phyloP scores from a whole-genome alignment of 2,113 vertebrate species.

The Macquaria australasica region DNA sequence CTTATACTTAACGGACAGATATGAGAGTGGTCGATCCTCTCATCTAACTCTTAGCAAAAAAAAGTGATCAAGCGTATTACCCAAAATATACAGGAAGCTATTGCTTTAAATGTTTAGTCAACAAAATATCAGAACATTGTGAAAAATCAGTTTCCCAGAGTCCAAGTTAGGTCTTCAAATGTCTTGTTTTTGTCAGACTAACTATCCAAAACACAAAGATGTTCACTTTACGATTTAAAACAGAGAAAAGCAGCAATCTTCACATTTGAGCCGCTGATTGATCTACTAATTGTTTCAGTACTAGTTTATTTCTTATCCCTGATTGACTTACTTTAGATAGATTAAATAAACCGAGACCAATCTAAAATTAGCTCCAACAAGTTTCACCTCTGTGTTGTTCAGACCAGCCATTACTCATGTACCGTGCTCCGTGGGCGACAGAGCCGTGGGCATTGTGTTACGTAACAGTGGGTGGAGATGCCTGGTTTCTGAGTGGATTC shows the following conservation, averaged over 20 bases:
- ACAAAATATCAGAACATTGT: not conserved
- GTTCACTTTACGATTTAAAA: not conserved
- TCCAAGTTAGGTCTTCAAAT: not conserved
- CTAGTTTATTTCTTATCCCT: not conserved
- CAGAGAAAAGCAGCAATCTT: not conserved
- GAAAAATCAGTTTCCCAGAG: not conserved
- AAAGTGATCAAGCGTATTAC: too few relatives aligned
- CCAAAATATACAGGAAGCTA: too few relatives aligned
- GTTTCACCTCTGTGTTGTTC: not conserved
- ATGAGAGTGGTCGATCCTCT: too few relatives aligned
- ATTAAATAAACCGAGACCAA: not conserved
- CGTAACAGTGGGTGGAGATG: slow-evolving; percentile 51
- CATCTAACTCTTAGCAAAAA: too few relatives aligned
- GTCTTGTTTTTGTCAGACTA: too few relatives aligned
- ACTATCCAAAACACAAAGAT: too few relatives aligned
- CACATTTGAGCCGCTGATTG: not conserved
- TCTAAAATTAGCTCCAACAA: slow-evolving; percentile 3
- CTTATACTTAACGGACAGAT: not conserved
- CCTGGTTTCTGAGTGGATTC: slow-evolving; percentile 40
- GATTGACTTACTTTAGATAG: not conserved
- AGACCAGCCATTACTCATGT: not conserved
- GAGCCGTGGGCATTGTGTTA: not conserved
- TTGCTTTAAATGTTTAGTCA: not conserved
- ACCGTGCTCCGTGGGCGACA: slow-evolving; percentile 8
- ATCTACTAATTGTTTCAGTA: not conserved